These are phyloP conservation scores for Brachyopa scutellaris DNA, from an alignment of 2,888 invertebrate genomes.

Conservation along the genomic window DNA sequence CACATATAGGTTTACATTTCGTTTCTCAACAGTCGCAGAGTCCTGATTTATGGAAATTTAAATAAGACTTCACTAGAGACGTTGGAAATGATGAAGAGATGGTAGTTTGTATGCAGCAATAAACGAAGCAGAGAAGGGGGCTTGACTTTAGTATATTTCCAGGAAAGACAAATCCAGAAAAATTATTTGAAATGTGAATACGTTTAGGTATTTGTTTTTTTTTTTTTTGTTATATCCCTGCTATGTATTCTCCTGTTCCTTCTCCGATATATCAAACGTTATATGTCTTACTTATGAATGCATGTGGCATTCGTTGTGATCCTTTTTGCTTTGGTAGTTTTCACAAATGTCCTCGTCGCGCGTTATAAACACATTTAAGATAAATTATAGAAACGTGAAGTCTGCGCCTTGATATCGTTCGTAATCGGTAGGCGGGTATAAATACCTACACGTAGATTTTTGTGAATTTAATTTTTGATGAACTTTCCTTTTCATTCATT, in stretches of 20 bases:
- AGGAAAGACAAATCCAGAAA: constrained; percentile 73
- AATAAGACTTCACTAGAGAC: constrained; percentile 73
- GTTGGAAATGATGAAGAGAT: constrained; percentile 66
- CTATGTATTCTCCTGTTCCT: not conserved
- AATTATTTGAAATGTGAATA: constrained; percentile 73
- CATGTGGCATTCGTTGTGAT: constrained; percentile 44
- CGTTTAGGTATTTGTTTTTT: constrained; percentile 39
- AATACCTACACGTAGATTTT: too few species aligned
- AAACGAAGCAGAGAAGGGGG: constrained; percentile 43
- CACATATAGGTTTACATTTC: constrained; percentile 28
- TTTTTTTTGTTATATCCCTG: not conserved
- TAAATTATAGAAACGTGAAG: constrained; percentile 54
- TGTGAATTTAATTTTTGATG: constrained; percentile 4
- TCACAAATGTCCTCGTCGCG: constrained; percentile 32
- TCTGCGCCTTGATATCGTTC: not conserved
- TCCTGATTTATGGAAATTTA: constrained; percentile 75
- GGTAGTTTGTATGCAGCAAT: constrained; percentile 72
- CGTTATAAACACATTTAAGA: constrained; percentile 40
- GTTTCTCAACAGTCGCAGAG: constrained; percentile 63
- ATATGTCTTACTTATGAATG: constrained; percentile 52
- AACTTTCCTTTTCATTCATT: constrained; percentile 72
- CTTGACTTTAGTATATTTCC: constrained; percentile 51
- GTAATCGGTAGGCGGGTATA: constrained; percentile 31
- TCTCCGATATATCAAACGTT: constrained; percentile 51
- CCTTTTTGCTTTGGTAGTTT: constrained; percentile 34